Evolutionary conservation across 92 coral and sea anemone species (phyloP), one percentile per base, ranked within the genome.

Genomic region (Umimayanthus chanpuru): DNA sequence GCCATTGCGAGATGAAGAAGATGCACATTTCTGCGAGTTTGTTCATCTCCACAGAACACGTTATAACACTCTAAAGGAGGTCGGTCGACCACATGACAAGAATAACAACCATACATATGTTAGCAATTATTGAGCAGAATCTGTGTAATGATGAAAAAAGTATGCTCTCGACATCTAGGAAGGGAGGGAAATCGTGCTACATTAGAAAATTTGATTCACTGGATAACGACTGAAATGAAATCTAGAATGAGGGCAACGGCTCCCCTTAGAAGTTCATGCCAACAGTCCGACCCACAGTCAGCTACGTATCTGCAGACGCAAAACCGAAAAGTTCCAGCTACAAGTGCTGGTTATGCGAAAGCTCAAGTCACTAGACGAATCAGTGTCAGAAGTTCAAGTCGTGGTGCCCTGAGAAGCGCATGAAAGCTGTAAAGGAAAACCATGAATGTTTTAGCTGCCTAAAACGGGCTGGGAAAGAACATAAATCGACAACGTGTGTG

Each of bases 61-160:
- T 32, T 94, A 76, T 47, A 94, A 94, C 88, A 89, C 90, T n/a
- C 85, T 94, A 43, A 90, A 86, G 74, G 95, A 94, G 79, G 94
- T 92, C 20, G 92, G 85, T 50, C 89, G 85, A 15, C 94, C 91
- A 18, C 39, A 85, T 66, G 92, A 92, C 85, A 90, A 92, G 92
- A 89, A 89, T 85, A 90, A 94, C 66, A 94, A 73, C 84, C 97
- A 92, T 64, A 92, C 97, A 92, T 64, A 92, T 92, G 90, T 39
- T 94, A 21, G 89, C 97, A 55, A 68, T 92, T n/a, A 89, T 92
- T n/a, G 94, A 92, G 78, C 36, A 32, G 36, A 32, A 32, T 0
- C 36, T 32, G 36, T 32, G 36, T 32, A 32, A 32, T 32, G 36
- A 32, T 32, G 36, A 32, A 90, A 70, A 92, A 88, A 47, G 93